Base-by-base conservation (phyloP, 2,888 invertebrate genomes). In the Operophtera brumata region DNA sequence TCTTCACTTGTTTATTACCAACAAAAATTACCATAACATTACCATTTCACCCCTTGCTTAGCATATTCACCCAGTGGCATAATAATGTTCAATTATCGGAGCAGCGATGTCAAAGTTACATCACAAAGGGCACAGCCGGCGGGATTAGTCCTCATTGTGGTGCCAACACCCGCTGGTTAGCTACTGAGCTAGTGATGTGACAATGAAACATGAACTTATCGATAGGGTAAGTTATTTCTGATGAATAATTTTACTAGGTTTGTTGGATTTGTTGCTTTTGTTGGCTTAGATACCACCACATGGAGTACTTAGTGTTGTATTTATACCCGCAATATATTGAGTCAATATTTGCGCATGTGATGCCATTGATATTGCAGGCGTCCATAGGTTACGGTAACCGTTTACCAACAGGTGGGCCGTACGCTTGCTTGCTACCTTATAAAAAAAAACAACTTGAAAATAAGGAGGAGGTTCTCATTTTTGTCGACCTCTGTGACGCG, bases 61-160 rank as follows among this genome's bases (percentile, higher is more conserved):
- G 37, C 35, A 39, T 39, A 39, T 47, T 37, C 39, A 47, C 35
- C 56, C 45, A 40, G 51, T 47, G 37, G 54, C 47, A 47, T 54
- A 58, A 50, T 58, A 58, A 58, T 40, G 54, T 58, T 42, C 51
- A 54, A 58, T 58, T 58, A 58, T 51, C 54, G 41, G 56, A 47
- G 56, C 54, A 51, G 32, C 39, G 34, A 47, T 48, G 47, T 54
- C 54, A 57, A 39, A 56, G 49, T 66, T 60, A 62, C 64, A 68
- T 65, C 67, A 68, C 63, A 70, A 64, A 64, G 65, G 65, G 59
- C 47, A 32, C 57, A 51, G 54, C 47, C 57, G 52, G 61, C 55
- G 61, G 46, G 63, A 65, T 60, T 63, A 63, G 48, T 41, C 54
- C 46, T 47, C 56, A 61, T 61, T 60, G 63, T 65, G 53, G 59